These are phyloP conservation scores for Anthophora plumipes DNA, from an alignment of 2,888 invertebrate species.

Conservation along the genomic window DNA sequence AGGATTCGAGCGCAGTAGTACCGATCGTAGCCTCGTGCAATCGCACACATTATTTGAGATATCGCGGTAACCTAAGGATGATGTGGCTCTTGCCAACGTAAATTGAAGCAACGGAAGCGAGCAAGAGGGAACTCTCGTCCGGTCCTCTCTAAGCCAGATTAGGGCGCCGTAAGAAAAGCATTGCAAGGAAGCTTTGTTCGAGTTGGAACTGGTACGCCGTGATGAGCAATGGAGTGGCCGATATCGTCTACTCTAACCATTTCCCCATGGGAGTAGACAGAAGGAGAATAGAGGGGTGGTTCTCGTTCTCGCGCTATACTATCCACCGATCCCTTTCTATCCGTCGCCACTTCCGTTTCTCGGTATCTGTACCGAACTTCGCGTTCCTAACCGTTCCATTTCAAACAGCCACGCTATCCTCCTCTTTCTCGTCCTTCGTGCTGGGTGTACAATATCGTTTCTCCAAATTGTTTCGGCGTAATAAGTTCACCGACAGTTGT, in stretches of 20 bases:
- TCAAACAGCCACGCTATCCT: conserved; percentile 30
- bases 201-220: conserved; percentile 72
- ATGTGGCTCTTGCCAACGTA: conserved; percentile 68
- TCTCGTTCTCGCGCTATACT: conserved; percentile 45
- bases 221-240: conserved; percentile 80
- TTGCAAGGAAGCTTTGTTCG: conserved; percentile 78
- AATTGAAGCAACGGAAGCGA: conserved; percentile 65
- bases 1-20: conserved; percentile 12
- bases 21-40: conserved; percentile 40
- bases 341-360: conserved; percentile 36
- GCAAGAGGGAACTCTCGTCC: conserved; percentile 24
- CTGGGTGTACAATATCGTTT: conserved; percentile 12
- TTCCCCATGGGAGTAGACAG: conserved; percentile 73
- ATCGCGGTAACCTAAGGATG: conserved; percentile 64
- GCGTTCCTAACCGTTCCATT: conserved; percentile 61
- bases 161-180: conserved; percentile 80
- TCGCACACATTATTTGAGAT: conserved; percentile 71
- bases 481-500: conserved; percentile 6
- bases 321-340: conserved; percentile 42
- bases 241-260: conserved; percentile 76
- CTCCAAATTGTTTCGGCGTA: conserved; percentile 30
- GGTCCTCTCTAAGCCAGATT: conserved; percentile 77
- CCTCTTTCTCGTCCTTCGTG: conserved; percentile 4
- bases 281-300: too few species aligned
- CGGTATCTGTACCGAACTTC: conserved; percentile 44